phyloP scores from a whole-genome alignment of 2,113 vertebrate genomes.

The Columba livia region DNA sequence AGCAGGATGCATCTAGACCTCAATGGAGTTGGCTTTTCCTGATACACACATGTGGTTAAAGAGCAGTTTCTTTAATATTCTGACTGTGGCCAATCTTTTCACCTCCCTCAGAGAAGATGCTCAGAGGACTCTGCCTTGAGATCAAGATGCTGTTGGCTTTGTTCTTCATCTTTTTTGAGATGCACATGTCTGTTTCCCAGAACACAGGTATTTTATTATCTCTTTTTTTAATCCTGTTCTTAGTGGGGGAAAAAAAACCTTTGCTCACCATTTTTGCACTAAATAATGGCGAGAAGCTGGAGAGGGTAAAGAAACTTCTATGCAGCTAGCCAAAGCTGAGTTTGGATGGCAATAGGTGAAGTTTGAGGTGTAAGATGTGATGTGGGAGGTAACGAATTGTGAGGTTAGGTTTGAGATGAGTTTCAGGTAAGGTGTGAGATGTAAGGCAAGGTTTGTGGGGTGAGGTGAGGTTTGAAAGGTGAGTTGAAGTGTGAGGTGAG shows the following conservation, averaged over 20 bases:
- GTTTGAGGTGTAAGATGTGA: neutral
- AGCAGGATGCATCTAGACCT: neutral
- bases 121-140: neutral
- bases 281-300: neutral
- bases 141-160: conserved; percentile 42
- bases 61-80: neutral
- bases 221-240: neutral
- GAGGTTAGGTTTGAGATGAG: neutral
- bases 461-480: neutral
- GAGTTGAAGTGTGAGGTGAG: neutral
- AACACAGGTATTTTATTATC: conserved; percentile 29
- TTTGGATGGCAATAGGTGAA: neutral
- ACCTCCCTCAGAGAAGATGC: neutral
- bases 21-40: neutral
- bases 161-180: conserved; percentile 6
- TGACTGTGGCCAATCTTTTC: neutral
- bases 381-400: neutral
- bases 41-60: neutral
- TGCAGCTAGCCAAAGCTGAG: neutral
- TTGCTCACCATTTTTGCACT: neutral
- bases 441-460: too few relatives aligned
- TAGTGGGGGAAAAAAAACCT: neutral
- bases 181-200: neutral
- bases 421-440: neutral
- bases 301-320: neutral